Base-by-base conservation (phyloP, 1,140 invertebrate species). In the Drosophila ananassae region DNA sequence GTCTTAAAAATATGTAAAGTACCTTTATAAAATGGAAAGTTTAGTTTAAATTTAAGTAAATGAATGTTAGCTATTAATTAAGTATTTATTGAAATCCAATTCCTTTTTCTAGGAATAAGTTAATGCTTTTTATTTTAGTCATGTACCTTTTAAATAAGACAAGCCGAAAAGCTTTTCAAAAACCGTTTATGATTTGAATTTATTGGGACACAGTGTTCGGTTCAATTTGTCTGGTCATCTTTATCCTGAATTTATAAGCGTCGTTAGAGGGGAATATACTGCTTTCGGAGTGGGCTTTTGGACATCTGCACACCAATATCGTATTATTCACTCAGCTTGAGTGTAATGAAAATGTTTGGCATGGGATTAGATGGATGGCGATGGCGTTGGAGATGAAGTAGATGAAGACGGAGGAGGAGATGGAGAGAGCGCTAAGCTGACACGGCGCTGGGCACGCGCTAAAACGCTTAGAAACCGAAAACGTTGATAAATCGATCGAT, bases 301-400 rank as follows among this genome's bases (percentile, higher is more conserved):
- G 47, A 53, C 47, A 44, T 63, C 47, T 22, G 34, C 46, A 24
- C 22, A 44, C 44, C 39, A 39, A 41, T 41, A 21, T 32, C 34
- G 59, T 64, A 51, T 67, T 64, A 46, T 64, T 67, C 44, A 67
- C 60, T 53, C 60, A 46, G 63, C 59, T 67, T 32, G 47, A 71
- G 64, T 73, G 62, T 82, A 85, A 85, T 85, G 61, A 87, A 87
- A 71, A 87, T 63, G 78, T 85, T 85, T 71, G 68, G 53, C 57
- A 48, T 56, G 74, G 82, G 82, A 85, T 87, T 87, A 77, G 59
- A 57, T 77, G 28, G 41, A 58, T 77, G 51, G 54, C 30, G 57
- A 50, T 34, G 58, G 46, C 7, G 39, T 4, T 21, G 21, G 41
- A 6, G 17, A 22, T 8, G 44, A 17, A 12, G n/a, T 17, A 17